These are phyloP conservation scores for Miichthys miiuy DNA, from an alignment of 2,797 vertebrate species.

Conservation along the genomic window DNA sequence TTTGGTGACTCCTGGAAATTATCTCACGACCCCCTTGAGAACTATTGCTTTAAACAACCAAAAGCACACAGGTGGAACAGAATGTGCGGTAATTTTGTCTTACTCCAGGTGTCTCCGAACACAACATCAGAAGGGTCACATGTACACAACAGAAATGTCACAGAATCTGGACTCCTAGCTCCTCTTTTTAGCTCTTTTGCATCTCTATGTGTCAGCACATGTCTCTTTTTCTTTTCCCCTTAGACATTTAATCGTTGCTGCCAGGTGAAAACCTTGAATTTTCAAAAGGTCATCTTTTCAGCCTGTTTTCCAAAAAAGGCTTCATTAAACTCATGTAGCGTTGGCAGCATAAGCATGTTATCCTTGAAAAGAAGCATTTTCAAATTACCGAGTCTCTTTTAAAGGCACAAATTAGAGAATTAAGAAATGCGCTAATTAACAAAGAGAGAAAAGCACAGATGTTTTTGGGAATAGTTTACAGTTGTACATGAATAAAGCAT, in stretches of 20 bases:
- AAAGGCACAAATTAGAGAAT: slow-evolving; percentile 7
- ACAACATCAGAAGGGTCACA: background rate
- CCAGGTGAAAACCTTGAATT: slow-evolving; percentile 31
- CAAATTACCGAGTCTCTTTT: background rate
- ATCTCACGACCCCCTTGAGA: too few relatives aligned
- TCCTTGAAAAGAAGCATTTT: slow-evolving; percentile 16
- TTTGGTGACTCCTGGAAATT: too few relatives aligned
- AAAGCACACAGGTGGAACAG: background rate
- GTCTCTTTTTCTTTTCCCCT: background rate
- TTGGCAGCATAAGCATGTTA: background rate
- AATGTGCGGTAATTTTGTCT: background rate
- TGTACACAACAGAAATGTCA: background rate
- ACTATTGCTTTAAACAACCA: too few relatives aligned
- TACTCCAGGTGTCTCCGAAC: background rate
- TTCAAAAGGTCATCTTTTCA: slow-evolving; percentile 61
- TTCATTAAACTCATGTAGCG: slow-evolving; percentile 17
- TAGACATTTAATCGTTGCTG: slow-evolving; percentile 15
- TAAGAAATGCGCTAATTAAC: slow-evolving; percentile 25
- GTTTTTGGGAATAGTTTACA: background rate
- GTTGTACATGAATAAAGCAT: background rate
- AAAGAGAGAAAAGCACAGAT: background rate
- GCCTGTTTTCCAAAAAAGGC: slow-evolving; percentile 9
- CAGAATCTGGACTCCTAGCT: background rate
- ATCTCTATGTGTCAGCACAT: background rate
- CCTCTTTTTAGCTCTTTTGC: background rate